Evolutionary conservation across 2,888 invertebrate genomes (phyloP).

Genomic region (Portevinia maculata): DNA sequence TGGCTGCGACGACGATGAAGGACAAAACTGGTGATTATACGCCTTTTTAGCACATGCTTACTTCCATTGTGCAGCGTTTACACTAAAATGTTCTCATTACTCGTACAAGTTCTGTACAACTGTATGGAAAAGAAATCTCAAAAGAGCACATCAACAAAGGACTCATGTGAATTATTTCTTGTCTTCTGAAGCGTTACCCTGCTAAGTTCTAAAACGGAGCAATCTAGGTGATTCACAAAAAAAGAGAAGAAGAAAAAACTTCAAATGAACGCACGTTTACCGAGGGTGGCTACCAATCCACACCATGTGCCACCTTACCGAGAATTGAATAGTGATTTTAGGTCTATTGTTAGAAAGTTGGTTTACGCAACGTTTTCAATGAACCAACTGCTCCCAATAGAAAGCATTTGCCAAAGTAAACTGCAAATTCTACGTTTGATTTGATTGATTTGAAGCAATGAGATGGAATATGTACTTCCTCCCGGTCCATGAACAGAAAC

Average conservation of each 20-base stretch:
- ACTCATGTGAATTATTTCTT: constrained; percentile 69
- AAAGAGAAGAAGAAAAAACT: constrained; percentile 30
- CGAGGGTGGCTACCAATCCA: constrained; percentile 70
- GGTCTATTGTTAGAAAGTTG: constrained; percentile 58
- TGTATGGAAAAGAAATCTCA: constrained; percentile 45
- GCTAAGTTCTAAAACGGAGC: constrained; percentile 71
- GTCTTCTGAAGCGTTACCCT: constrained; percentile 71
- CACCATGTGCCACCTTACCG: constrained; percentile 68
- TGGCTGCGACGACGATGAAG: constrained; percentile 60
- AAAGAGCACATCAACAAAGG: constrained; percentile 70
- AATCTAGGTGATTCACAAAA: constrained; percentile 63
- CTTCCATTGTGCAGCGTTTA: constrained; percentile 72
- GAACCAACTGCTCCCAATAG: constrained; percentile 60
- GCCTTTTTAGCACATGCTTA: constrained; percentile 77
- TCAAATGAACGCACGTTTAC: constrained; percentile 59
- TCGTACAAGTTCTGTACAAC: constrained; percentile 25
- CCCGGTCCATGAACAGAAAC: background rate
- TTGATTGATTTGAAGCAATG: constrained; percentile 67
- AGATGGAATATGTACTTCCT: constrained; percentile 37
- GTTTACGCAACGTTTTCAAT: constrained; percentile 39
- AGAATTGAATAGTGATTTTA: constrained; percentile 61
- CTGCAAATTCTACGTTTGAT: constrained; percentile 45
- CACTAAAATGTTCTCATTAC: constrained; percentile 75
- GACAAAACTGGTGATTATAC: constrained; percentile 75
- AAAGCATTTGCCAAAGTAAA: constrained; percentile 48